Conservation (phyloP, 2,797 vertebrate species). For the Delichon dasypus region DNA sequence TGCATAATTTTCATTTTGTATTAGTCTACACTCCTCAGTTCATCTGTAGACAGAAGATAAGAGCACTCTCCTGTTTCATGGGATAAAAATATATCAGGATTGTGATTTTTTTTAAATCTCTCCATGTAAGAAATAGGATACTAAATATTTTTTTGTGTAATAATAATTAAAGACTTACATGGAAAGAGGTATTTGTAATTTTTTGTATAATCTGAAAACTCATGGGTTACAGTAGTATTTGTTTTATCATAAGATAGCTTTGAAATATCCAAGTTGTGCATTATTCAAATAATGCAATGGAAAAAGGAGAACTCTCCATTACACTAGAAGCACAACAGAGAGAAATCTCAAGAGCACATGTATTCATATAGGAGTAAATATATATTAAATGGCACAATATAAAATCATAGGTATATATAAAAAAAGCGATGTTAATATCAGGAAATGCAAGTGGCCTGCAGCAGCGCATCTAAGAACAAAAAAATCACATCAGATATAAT, state of each 20-base stretch:
- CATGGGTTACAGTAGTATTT: neutral
- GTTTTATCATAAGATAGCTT: neutral
- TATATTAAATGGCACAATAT: neutral
- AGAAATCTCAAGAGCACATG: neutral
- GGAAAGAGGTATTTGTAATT: accelerated
- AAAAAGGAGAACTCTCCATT: neutral
- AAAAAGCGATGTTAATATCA: neutral
- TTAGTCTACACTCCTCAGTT: neutral
- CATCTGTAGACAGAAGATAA: neutral
- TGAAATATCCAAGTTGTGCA: neutral
- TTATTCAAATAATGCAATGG: neutral
- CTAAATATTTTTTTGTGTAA: neutral
- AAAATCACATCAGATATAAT: neutral
- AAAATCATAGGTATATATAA: neutral
- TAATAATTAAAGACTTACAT: neutral
- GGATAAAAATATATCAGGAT: neutral
- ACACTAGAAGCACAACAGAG: neutral
- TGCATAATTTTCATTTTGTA: neutral
- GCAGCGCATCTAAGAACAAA: neutral
- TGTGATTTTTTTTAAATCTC: neutral
- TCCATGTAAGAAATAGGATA: neutral
- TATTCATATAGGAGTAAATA: neutral
- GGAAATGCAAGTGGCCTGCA: neutral
- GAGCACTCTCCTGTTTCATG: neutral
- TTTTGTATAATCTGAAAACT: neutral